These are phyloP conservation scores for Hippocampus abdominalis DNA, from an alignment of 2,113 vertebrate genomes.

Conservation along the genomic window DNA sequence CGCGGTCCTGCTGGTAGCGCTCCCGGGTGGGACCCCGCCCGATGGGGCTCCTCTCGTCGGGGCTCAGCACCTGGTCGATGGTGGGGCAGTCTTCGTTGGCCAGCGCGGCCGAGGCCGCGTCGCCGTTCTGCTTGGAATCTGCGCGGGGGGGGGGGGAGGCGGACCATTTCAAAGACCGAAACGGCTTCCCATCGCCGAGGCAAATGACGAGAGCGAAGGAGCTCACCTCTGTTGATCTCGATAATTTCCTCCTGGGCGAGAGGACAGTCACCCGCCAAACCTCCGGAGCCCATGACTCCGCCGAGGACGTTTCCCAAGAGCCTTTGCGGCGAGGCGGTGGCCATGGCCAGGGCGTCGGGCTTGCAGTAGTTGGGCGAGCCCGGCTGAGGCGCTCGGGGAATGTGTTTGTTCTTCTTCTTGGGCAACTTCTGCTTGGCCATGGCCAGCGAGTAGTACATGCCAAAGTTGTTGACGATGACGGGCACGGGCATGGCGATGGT, in stretches of 20 bases:
- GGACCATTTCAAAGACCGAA: no score
- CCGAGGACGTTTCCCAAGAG: slow-evolving; percentile 79
- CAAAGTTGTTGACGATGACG: slow-evolving; percentile 96
- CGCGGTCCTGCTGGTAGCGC: slow-evolving; percentile 84
- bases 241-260: slow-evolving; percentile 93
- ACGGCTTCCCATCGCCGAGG: no score
- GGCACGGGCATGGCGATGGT: slow-evolving; percentile 98
- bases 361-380: slow-evolving; percentile 93
- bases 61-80: slow-evolving; percentile 89
- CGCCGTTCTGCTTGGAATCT: slow-evolving; percentile 87
- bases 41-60: slow-evolving; percentile 85
- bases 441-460: slow-evolving; percentile 96
- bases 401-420: slow-evolving; percentile 96
- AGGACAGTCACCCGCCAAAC: slow-evolving; percentile 79
- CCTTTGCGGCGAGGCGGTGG: slow-evolving; percentile 79
- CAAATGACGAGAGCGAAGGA: no score
- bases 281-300: slow-evolving; percentile 69
- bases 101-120: slow-evolving; percentile 84
- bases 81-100: slow-evolving; percentile 91
- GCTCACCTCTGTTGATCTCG: slow-evolving; percentile 86
- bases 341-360: slow-evolving; percentile 80
- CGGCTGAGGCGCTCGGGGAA: slow-evolving; percentile 85
- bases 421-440: slow-evolving; percentile 98
- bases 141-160: neutral
- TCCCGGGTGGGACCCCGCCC: slow-evolving; percentile 76